These are phyloP conservation scores for Cordilura impudica DNA, from an alignment of 2,888 invertebrate genomes.

Conservation along the genomic window DNA sequence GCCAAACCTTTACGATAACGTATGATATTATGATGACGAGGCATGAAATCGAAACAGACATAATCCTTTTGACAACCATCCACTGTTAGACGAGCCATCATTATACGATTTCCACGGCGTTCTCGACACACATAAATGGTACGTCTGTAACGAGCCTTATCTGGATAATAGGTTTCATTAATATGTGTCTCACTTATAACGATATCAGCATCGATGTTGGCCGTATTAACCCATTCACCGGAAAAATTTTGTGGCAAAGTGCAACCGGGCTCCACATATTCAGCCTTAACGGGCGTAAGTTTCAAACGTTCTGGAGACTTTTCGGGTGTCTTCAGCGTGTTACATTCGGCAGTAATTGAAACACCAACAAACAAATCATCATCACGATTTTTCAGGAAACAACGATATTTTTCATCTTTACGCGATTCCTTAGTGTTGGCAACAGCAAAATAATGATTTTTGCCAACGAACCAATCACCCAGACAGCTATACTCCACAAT, in stretches of 20 bases:
- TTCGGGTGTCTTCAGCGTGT: conserved; percentile 93
- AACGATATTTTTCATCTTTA: conserved; percentile 95
- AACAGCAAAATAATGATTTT: conserved; percentile 98
- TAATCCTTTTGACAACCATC: conserved; percentile 98
- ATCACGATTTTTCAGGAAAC: conserved; percentile 95
- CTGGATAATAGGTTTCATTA: conserved; percentile 96
- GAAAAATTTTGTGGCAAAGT: conserved; percentile 95
- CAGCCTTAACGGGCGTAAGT: conserved; percentile 92
- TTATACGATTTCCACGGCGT: conserved; percentile 91
- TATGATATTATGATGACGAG: conserved; percentile 96
- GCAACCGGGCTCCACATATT: conserved; percentile 94
- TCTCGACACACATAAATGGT: conserved; percentile 97
- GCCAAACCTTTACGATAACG: conserved; percentile 92
- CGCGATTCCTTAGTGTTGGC: conserved; percentile 97
- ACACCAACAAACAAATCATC: conserved; percentile 95
- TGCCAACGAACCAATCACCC: conserved; percentile 96
- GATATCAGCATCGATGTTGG: conserved; percentile 96
- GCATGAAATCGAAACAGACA: conserved; percentile 97
- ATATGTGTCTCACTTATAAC: conserved; percentile 97
- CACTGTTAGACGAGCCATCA: conserved; percentile 97
- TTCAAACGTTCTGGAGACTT: conserved; percentile 93
- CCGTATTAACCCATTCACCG: conserved; percentile 98
- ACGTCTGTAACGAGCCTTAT: conserved; percentile 90
- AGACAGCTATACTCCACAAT: conserved; percentile 95
- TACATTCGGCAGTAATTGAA: conserved; percentile 96